Evolutionary conservation across 2,888 invertebrate genomes (phyloP).

Genomic region (Agrypnus murinus): DNA sequence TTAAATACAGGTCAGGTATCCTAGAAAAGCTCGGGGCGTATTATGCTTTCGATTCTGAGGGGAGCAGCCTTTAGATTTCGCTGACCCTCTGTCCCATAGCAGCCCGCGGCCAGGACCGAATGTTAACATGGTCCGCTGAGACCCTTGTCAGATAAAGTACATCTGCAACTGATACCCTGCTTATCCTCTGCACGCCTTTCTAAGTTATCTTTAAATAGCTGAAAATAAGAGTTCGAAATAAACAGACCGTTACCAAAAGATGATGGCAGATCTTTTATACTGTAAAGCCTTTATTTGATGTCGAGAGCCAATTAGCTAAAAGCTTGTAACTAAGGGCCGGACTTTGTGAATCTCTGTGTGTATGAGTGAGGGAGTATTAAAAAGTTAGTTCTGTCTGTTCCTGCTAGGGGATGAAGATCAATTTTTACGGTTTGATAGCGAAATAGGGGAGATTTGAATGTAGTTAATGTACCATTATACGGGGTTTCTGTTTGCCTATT

Average conservation of each 20-base stretch:
- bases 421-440: conserved; percentile 30
- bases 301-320: conserved; percentile 44
- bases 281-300: conserved; percentile 40
- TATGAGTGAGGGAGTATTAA: conserved; percentile 10
- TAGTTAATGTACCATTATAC: conserved; percentile 26
- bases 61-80: conserved; percentile 42
- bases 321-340: conserved; percentile 36
- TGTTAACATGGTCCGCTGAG: conserved; percentile 51
- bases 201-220: conserved; percentile 46
- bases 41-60: conserved; percentile 45
- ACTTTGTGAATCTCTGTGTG: neutral
- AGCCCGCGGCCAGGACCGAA: conserved; percentile 52
- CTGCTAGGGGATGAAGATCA: conserved; percentile 13
- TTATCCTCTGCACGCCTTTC: conserved; percentile 47
- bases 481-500: conserved; percentile 12
- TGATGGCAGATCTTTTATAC: conserved; percentile 32
- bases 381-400: conserved; percentile 36
- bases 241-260: conserved; percentile 36
- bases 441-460: conserved; percentile 20
- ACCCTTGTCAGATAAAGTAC: conserved; percentile 53
- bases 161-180: conserved; percentile 52
- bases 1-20: conserved; percentile 44
- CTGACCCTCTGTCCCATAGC: conserved; percentile 51
- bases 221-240: conserved; percentile 39
- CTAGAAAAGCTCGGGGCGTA: conserved; percentile 43